These are phyloP conservation scores for Zapornia atra DNA, from an alignment of 2,113 vertebrate species.

Conservation along the genomic window DNA sequence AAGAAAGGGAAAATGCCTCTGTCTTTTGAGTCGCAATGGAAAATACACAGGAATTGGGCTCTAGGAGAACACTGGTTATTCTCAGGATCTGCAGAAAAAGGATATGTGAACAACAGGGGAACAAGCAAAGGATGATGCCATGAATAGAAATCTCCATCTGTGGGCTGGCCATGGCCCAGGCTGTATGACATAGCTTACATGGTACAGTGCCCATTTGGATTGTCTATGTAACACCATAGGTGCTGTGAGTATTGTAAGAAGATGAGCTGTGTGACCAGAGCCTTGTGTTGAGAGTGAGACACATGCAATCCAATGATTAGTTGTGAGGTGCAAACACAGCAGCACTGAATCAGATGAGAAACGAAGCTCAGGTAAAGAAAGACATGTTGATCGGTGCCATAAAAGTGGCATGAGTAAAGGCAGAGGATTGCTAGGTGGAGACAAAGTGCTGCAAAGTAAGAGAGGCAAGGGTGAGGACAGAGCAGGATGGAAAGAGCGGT, in stretches of 20 bases:
- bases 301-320: not conserved
- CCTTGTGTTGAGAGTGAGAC: not conserved
- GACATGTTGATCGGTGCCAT: not conserved
- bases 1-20: not conserved
- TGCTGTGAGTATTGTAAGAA: not conserved
- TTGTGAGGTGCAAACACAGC: not conserved
- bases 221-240: conserved; percentile 4
- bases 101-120: not conserved
- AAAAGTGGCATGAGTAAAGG: not conserved
- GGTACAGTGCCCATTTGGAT: not conserved
- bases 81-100: not conserved
- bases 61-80: not conserved
- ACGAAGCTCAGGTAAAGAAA: not conserved
- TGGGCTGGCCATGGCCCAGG: conserved; percentile 5
- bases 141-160: conserved; percentile 27
- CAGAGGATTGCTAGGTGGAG: conserved; percentile 12
- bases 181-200: not conserved
- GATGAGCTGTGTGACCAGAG: not conserved
- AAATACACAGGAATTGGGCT: not conserved
- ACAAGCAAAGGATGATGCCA: not conserved
- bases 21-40: not conserved
- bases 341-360: not conserved
- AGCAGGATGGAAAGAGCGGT: not conserved
- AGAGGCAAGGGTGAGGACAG: not conserved
- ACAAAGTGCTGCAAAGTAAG: conserved; percentile 15